Percentiles rank a stretch among this genome's conserved stretches.
These are phyloP conservation scores for Sterrhoptilus dennistouni DNA, from an alignment of 2,113 vertebrate species.

Conservation along the genomic window DNA sequence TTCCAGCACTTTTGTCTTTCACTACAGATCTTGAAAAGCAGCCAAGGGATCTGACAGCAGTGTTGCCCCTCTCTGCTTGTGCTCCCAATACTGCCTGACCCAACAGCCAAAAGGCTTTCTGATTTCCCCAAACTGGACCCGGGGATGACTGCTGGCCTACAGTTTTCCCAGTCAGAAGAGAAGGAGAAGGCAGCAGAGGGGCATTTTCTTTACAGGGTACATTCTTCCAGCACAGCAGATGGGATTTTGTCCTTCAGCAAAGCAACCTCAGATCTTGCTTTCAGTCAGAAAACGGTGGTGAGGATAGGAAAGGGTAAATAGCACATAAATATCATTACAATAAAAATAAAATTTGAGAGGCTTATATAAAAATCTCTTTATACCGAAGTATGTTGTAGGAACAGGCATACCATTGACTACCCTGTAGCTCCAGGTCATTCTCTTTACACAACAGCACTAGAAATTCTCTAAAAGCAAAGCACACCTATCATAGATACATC, in stretches of 20 bases:
- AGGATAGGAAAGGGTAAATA: background rate
- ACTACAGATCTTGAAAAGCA: background rate
- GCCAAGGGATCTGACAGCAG: background rate
- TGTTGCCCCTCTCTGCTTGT: background rate
- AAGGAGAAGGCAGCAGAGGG: background rate
- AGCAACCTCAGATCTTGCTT: conserved; percentile 2
- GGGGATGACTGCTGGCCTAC: background rate
- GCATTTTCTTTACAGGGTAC: background rate
- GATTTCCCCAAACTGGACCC: background rate
- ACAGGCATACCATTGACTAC: background rate
- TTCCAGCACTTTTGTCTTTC: background rate
- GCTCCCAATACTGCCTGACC: background rate
- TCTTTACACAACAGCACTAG: background rate
- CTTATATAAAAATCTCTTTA: background rate
- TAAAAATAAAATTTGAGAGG: background rate
- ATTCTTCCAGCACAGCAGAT: conserved; percentile 44
- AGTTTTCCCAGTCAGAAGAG: background rate
- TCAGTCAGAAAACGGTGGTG: background rate
- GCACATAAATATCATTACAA: background rate
- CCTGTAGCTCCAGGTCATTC: background rate
- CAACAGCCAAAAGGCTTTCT: background rate
- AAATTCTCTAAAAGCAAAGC: background rate
- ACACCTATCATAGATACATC: background rate
- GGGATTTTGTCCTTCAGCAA: conserved; percentile 28
- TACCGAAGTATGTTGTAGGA: background rate